Evolutionary conservation across 2,888 invertebrate species (phyloP), one percentile per base, ranked within the genome.

Genomic region (Prionchulus punctatus): DNA sequence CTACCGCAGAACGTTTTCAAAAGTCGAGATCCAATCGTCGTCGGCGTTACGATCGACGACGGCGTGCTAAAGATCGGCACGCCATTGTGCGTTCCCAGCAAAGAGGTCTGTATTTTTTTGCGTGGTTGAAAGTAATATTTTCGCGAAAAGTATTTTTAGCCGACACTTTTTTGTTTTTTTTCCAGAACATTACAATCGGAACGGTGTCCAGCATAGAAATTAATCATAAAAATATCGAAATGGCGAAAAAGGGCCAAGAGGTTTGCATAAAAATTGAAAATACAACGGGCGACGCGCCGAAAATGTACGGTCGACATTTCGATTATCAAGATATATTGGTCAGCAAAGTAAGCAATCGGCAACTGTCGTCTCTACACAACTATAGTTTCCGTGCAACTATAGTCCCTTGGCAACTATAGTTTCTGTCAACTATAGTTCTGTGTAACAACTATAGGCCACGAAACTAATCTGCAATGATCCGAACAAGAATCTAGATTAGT

Each of bases 251-350:
- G 73, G 98, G 98, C 26, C 71, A 73, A 60, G 77, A 77, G 63
- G 72, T 75, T 54, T 74, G 73, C 61, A 69, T 74, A 12, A 96
- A 94, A 78, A 96, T 99, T 64, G 94, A 96, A 66, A 86, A 91
- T 30, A 82, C 88, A 52, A 87, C 91, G 21, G 96, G 96, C n/a
- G 94, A 98, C 74, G 83, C 96, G 51, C 98, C 98, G 50, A 96
- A 96, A 78, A 85, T 99, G 85, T 91, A 84, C 74, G 98, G 98
- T 15, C 79, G 98, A 58, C 98, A 99, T 76, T 99, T 99, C 76
- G 94, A 94, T 70, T 85, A 89, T 68, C 89, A 84, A 43, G 98
- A 98, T 75, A 78, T 88, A 72, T 80, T 98, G 62, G 81, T 92
- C 70, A 94, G 94, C 79, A 92, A 72, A 70, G 77, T 75, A 65